These are phyloP conservation scores for Malacoraja senta DNA, from an alignment of 2,797 vertebrate genomes.

Conservation along the genomic window DNA sequence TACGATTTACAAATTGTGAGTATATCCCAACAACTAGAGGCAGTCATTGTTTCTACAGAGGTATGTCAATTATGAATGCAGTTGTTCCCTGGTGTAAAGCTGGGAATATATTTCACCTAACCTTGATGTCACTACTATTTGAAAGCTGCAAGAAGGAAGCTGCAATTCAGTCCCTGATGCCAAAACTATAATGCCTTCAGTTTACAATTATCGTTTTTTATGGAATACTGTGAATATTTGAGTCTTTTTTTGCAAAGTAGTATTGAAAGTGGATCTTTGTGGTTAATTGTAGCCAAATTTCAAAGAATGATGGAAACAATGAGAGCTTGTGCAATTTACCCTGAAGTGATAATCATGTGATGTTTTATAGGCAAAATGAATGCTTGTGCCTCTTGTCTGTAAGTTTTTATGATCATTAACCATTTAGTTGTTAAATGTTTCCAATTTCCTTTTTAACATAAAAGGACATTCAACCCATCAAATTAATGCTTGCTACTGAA, in stretches of 20 bases:
- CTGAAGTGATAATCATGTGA: background rate
- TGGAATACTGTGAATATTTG: background rate
- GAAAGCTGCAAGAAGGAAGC: background rate
- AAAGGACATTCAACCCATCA: too few species aligned
- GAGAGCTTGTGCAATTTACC: background rate
- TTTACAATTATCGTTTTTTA: background rate
- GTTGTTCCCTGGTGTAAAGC: background rate
- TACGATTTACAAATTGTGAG: background rate
- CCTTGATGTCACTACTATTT: background rate
- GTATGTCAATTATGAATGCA: background rate
- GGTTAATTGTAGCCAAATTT: slow-evolving; percentile 12
- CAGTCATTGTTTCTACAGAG: background rate
- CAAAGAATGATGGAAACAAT: background rate
- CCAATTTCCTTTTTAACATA: too few species aligned
- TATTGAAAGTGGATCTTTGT: background rate
- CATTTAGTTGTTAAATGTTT: background rate
- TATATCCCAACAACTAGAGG: background rate
- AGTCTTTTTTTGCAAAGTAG: background rate
- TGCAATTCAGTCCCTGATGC: background rate
- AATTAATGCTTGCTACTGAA: too few species aligned
- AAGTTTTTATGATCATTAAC: background rate
- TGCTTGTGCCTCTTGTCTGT: background rate
- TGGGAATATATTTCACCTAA: background rate
- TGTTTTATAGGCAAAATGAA: background rate
- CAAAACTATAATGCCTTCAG: background rate